Percentiles rank a stretch among this genome's conserved stretches.
Evolutionary conservation across 2,113 vertebrate genomes (phyloP).

Genomic region (Motacilla alba): DNA sequence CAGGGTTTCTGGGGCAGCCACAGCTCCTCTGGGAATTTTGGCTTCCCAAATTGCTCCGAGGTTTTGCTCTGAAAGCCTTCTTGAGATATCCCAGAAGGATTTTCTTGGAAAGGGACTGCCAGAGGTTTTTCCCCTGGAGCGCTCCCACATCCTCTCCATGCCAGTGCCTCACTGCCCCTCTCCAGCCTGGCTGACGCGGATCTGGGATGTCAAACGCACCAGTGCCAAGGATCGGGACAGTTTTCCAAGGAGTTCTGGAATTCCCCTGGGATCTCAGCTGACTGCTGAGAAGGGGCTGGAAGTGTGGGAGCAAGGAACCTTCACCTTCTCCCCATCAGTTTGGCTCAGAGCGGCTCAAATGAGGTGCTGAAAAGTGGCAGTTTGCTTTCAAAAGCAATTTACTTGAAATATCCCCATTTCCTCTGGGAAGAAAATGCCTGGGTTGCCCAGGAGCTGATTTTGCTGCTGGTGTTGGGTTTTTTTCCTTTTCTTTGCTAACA

Average conservation of each 20-base stretch:
- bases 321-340: background rate
- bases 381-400: background rate
- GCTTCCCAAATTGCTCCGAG: background rate
- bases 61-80: background rate
- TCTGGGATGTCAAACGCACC: rapidly evolving
- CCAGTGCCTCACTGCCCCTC: rapidly evolving
- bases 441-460: background rate
- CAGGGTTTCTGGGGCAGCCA: background rate
- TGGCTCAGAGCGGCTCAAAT: background rate
- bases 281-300: background rate
- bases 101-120: too few relatives aligned
- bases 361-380: background rate
- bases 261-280: too few relatives aligned
- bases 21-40: background rate
- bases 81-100: too few relatives aligned
- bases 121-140: rapidly evolving
- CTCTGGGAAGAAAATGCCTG: background rate
- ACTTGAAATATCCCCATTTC: background rate
- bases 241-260: too few relatives aligned
- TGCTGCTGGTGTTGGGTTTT: rapidly evolving
- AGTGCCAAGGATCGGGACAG: rapidly evolving
- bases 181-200: rapidly evolving
- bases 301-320: background rate
- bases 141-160: rapidly evolving
- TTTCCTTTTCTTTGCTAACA: background rate